Conservation (phyloP, 2,888 invertebrate species). For the Amiota communis region DNA sequence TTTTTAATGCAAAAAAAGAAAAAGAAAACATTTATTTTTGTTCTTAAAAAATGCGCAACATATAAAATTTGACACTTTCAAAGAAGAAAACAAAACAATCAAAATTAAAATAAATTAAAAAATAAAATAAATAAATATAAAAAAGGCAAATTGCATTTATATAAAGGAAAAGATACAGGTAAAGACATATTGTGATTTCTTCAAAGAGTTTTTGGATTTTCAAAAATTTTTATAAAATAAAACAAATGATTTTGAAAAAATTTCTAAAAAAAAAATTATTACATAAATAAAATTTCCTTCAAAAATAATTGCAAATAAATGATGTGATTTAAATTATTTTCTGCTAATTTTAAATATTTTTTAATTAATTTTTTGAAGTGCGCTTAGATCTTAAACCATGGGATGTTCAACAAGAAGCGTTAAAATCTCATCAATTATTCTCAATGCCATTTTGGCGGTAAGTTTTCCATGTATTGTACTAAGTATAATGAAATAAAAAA, state of each 20-base stretch:
- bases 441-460: constrained; percentile 68
- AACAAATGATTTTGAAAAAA: constrained; percentile 17
- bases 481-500: too few relatives aligned
- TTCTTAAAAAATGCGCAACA: constrained; percentile 61
- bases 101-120: neutral
- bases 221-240: constrained; percentile 24
- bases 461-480: constrained; percentile 42
- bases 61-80: constrained; percentile 50
- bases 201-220: neutral
- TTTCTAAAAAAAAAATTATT: constrained; percentile 1
- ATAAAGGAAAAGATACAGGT: neutral
- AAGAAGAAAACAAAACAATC: constrained; percentile 12
- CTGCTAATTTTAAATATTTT: constrained; percentile 1
- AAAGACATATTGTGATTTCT: neutral
- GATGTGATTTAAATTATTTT: constrained; percentile 7
- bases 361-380: constrained; percentile 2
- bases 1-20: constrained; percentile 35
- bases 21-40: constrained; percentile 48
- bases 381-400: constrained; percentile 47
- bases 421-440: constrained; percentile 61
- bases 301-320: neutral
- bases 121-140: neutral
- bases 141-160: neutral
- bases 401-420: constrained; percentile 65
- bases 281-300: neutral